Evolutionary conservation across 2,888 invertebrate species (phyloP).

Genomic region (Caenorhabditis doughertyi): DNA sequence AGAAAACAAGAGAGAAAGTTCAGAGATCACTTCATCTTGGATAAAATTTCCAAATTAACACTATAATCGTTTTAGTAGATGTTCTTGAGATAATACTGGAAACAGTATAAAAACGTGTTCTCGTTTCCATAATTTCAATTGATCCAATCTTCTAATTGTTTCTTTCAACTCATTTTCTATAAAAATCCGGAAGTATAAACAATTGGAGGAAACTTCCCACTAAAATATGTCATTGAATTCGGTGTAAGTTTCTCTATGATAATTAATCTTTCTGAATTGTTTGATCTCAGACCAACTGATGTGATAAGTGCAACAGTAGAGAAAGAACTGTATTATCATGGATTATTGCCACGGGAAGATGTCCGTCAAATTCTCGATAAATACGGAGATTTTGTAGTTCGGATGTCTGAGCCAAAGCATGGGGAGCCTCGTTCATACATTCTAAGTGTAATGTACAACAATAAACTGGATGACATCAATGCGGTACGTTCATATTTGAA

Average conservation of each 20-base stretch:
- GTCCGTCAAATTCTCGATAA: conserved; percentile 67
- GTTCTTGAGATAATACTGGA: too few relatives aligned
- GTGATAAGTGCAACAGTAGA: conserved; percentile 11
- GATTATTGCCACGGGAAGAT: conserved; percentile 75
- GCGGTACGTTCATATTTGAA: neutral
- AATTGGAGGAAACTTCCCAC: neutral
- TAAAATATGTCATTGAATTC: conserved; percentile 13
- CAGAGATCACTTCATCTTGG: too few relatives aligned
- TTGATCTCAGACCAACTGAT: conserved; percentile 2
- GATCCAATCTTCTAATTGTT: neutral
- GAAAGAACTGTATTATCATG: conserved; percentile 67
- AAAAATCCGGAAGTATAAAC: neutral
- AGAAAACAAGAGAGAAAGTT: too few relatives aligned
- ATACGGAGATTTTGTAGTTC: conserved; percentile 70
- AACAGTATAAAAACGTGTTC: too few relatives aligned
- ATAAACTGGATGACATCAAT: conserved; percentile 33
- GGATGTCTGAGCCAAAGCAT: conserved; percentile 66
- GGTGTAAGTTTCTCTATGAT: conserved; percentile 7
- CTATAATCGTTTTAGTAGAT: too few relatives aligned
- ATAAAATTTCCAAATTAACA: too few relatives aligned
- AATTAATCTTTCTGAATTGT: too few relatives aligned
- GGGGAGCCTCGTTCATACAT: conserved; percentile 61
- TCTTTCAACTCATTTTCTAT: too few relatives aligned
- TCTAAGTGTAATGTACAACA: conserved; percentile 66
- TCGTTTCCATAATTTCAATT: too few relatives aligned